A percentile compares a stretch with the other conserved stretches of the same genome.
These are phyloP conservation scores for Pelobates cultripes DNA, from an alignment of 2,797 vertebrate species.

Conservation along the genomic window DNA sequence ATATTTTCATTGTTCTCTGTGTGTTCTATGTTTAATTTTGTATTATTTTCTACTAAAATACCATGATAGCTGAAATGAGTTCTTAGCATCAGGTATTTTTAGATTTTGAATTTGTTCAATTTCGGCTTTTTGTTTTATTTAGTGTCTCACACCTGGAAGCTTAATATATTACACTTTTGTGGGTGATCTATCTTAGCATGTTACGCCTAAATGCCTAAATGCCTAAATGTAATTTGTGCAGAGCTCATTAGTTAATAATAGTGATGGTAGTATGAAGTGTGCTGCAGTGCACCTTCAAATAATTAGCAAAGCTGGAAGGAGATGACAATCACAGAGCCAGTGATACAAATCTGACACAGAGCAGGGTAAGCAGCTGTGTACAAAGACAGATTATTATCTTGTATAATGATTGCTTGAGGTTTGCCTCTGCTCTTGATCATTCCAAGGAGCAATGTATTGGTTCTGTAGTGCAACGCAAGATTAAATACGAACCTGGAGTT, in stretches of 20 bases:
- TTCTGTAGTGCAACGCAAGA: constrained; percentile 27
- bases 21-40: no score
- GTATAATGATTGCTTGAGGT: constrained; percentile 30
- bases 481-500: constrained; percentile 29
- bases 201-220: constrained; percentile 8
- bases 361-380: constrained; percentile 47
- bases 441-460: constrained; percentile 36
- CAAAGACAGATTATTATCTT: constrained; percentile 41
- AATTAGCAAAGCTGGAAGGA: constrained; percentile 27
- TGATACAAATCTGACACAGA: constrained; percentile 39
- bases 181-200: background rate
- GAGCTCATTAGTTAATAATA: constrained; percentile 22
- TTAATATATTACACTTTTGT: background rate
- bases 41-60: no score
- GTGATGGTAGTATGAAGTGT: constrained; percentile 19
- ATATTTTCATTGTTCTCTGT: no score
- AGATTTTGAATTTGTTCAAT: background rate
- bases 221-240: constrained; percentile 13
- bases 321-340: constrained; percentile 31
- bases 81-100: no score
- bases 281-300: constrained; percentile 2
- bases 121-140: background rate
- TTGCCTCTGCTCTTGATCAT: constrained; percentile 11
- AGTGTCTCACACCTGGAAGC: constrained; percentile 33
- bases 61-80: no score